phyloP scores from a whole-genome alignment of 2,797 vertebrate species.

The Phrynocephalus guinanensis region DNA sequence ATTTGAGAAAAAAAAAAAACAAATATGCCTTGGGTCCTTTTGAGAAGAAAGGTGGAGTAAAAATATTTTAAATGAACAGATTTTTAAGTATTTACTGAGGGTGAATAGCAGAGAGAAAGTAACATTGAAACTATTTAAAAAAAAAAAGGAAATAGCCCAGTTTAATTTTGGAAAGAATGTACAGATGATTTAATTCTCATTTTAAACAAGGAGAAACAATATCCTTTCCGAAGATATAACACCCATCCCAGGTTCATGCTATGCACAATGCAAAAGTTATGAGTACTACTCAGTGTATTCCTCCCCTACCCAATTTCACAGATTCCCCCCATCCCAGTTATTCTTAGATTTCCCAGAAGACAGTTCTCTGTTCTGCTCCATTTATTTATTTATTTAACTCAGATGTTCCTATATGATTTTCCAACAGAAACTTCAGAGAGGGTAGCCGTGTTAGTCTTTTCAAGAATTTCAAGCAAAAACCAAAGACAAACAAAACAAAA shows the following conservation, averaged over 20 bases:
- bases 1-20: slow-evolving; percentile 10
- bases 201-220: not conserved
- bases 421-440: no score
- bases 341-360: not conserved
- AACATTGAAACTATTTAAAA: not conserved
- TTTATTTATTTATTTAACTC: no score
- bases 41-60: no score
- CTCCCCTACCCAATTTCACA: not conserved
- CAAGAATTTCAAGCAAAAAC: no score
- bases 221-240: not conserved
- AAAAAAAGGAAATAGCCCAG: not conserved
- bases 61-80: no score
- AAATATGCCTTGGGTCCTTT: not conserved
- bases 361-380: no score
- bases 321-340: not conserved
- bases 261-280: not conserved
- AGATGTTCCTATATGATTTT: no score
- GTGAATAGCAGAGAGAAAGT: not conserved
- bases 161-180: not conserved
- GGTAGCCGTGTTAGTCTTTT: no score
- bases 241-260: not conserved
- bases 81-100: not conserved
- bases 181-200: not conserved
- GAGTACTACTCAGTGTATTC: not conserved
- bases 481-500: no score